Base-by-base conservation (phyloP, 2,113 vertebrate genomes). In the Oreotrochilus melanogaster region DNA sequence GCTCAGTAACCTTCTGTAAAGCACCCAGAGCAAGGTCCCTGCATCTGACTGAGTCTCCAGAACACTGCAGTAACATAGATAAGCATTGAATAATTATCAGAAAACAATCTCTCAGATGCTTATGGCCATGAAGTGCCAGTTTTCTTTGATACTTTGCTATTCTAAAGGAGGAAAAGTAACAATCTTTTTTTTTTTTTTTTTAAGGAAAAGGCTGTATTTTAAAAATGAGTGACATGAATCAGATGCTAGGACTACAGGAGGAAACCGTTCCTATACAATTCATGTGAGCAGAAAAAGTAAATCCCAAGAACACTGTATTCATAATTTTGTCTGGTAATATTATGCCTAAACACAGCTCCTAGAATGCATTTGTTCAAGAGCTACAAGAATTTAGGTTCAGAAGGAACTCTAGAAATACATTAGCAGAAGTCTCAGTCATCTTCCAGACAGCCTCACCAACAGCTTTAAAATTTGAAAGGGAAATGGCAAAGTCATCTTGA, bases 141-240 rank as follows among this genome's bases (percentile, higher is more conserved):
- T 74, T 76, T 74, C 66, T 78, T 42, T 60, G 19, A 90, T 88
- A 82, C 69, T 80, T 35, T 71, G 30, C 25, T 78, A 54, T 67
- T 78, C 57, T 81, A 8, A 23, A 28, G 39, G 39, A 39, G 39
- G 39, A 39, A 39, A 39, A 39, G 39, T 39, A 39, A 39, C 11
- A 39, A 11, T 39, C 39, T 39, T 39, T 47, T 82, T 50, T 17
- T 33, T 17, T 33, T 83, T 71, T 81, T 81, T 61, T 82, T 88
- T 82, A 66, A 71, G 82, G 60, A 88, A 86, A 81, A 90, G 30
- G 14, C 17, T 78, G 16, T 23, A 74, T 58, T 94, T 83, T 62
- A 62, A 31, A 92, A 86, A 82, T 17, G n/a, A 84, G 17, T 61
- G 18, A 58, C 14, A 70, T 10, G 21, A 78, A 35, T 51, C 56